These are phyloP conservation scores for Capromys pilorides DNA, from an alignment of 2,797 vertebrate species.

Conservation along the genomic window DNA sequence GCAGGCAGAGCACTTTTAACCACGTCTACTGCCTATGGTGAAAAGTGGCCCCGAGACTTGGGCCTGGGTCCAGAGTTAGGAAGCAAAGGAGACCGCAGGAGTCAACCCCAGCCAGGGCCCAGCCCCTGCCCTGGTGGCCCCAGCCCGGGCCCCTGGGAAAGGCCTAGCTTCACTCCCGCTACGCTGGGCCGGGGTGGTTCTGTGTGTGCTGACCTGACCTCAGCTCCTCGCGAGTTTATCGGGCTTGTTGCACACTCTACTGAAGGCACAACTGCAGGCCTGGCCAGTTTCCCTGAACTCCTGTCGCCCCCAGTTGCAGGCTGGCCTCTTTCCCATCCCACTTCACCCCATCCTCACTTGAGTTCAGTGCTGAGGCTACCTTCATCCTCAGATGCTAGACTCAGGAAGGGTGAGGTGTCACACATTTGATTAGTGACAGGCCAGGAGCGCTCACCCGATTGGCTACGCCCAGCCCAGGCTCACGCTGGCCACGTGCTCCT, in stretches of 20 bases:
- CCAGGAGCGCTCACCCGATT: background rate
- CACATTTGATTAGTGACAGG: background rate
- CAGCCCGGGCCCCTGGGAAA: background rate
- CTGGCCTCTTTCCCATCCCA: background rate
- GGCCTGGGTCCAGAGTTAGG: background rate
- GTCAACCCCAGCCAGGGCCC: background rate
- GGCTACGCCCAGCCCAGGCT: background rate
- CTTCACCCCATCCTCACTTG: background rate
- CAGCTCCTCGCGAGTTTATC: background rate
- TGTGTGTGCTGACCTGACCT: rapidly evolving
- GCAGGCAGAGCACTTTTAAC: background rate
- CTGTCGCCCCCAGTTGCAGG: rapidly evolving
- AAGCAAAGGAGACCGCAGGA: background rate
- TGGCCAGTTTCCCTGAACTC: background rate
- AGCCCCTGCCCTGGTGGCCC: background rate
- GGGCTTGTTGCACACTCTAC: background rate
- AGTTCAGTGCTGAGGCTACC: rapidly evolving
- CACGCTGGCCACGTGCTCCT: rapidly evolving
- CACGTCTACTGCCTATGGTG: rapidly evolving
- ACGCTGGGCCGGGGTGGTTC: background rate
- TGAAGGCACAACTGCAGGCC: background rate
- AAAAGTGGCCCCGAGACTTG: background rate
- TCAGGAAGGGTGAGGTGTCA: background rate
- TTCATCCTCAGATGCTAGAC: background rate
- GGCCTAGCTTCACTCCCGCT: background rate